Evolutionary conservation across 2,888 invertebrate species (phyloP), one percentile per base, ranked within the genome.

Genomic region (Glaucopsyche alexis): DNA sequence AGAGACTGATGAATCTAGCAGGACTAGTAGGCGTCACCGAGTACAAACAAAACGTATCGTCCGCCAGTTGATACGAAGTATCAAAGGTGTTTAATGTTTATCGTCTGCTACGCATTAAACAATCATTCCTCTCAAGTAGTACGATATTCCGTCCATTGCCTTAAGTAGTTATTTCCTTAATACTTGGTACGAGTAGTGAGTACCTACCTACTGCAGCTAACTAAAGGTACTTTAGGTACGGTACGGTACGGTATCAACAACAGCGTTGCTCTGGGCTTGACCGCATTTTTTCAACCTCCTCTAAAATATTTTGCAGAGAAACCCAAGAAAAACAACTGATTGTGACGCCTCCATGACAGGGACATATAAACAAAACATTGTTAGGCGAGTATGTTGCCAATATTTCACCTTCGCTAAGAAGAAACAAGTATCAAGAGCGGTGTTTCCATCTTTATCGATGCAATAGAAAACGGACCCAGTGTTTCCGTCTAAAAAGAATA

Each of bases 331-430:
- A 69, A 49, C 16, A 8, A 16, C 40, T 42, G 77, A 71, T 7
- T 74, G 79, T 13, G 87, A 85, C 72, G 74, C 78, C 1, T 19
- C 77, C 0, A 66, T 77, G 0, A 83, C 84, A 13, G 80, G 85
- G 7, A 77, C 84, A 29, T 95, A 94, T 80, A 77, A 83, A 5
- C 84, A 87, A 40, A 90, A 93, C 75, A 80, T 95, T 40, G 94
- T 91, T 0, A 87, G 91, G 72, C 88, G 82, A 19, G 79, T 94
- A 0, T 94, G 94, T 77, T 82, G 87, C 3, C 86, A 90, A 14
- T 95, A 95, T 81, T 89, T 96, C 14, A 89, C 91, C 16, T 93
- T 93, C 73, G 94, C 94, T 0, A 84, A 85, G 5, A 81, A 84
- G 9, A 86, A 88, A 38, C 87, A 90, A 72, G 83, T 90, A 2